Conservation (phyloP, 35 echinoderm and acorn worm genomes). For the Holothuria glaberrima region DNA sequence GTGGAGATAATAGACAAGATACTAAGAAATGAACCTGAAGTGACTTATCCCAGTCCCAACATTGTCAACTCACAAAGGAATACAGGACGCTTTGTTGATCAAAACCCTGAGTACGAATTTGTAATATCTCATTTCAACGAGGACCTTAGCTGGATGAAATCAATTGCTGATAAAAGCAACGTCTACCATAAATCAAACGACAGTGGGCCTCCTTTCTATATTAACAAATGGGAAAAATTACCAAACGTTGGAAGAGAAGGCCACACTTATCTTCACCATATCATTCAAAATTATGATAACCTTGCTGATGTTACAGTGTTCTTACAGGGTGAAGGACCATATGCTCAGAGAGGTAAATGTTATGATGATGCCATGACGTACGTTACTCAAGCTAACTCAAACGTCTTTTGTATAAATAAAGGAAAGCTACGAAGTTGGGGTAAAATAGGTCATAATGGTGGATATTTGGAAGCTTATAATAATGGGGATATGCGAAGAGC, state of each 20-base stretch:
- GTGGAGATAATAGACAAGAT: constrained; percentile 55
- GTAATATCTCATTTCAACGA: too few species aligned
- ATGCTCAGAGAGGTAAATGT: neutral
- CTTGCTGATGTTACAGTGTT: constrained; percentile 32
- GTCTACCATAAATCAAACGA: constrained; percentile 20
- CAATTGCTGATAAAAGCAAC: constrained; percentile 1
- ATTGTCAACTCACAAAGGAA: constrained; percentile 54
- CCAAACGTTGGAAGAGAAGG: too few species aligned
- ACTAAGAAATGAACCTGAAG: constrained; percentile 10
- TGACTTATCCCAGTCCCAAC: constrained; percentile 50
- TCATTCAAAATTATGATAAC: too few species aligned
- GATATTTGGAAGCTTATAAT: too few species aligned
- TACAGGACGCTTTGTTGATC: neutral
- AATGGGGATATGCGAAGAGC: too few species aligned
- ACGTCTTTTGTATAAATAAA: too few species aligned
- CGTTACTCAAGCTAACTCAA: neutral
- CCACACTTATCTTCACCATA: too few species aligned
- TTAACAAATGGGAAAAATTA: too few species aligned
- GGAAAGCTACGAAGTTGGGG: too few species aligned
- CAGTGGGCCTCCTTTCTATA: neutral
- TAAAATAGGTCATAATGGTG: too few species aligned
- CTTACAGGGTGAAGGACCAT: neutral
- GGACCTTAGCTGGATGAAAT: constrained; percentile 26
- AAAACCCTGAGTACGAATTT: neutral
- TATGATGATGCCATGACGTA: neutral